These are phyloP conservation scores for Ophion slaviceki DNA, from an alignment of 2,888 invertebrate genomes.

Conservation along the genomic window DNA sequence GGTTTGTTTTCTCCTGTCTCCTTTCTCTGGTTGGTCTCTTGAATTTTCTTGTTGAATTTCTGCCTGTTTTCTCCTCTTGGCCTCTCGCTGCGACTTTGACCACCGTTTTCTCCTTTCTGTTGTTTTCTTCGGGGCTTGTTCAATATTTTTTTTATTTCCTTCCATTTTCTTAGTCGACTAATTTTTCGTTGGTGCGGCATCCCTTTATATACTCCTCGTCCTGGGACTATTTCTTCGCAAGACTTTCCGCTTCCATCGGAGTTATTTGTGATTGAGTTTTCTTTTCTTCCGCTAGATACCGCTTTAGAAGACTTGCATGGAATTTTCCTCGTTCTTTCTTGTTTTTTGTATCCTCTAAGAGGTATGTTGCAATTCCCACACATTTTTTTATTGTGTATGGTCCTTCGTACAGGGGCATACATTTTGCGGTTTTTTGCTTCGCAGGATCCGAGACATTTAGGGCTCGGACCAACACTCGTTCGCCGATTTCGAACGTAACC, in stretches of 20 bases:
- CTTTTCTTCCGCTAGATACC: background rate
- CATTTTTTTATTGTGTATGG: constrained; percentile 1
- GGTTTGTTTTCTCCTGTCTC: background rate
- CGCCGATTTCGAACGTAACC: background rate
- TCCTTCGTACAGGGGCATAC: background rate
- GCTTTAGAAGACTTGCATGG: background rate
- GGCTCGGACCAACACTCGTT: background rate
- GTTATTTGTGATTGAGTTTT: background rate
- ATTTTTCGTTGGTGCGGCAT: no score
- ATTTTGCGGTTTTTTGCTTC: background rate
- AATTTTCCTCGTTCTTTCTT: constrained; percentile 39
- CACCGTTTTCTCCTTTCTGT: no score
- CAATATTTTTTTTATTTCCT: no score
- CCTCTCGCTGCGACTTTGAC: background rate
- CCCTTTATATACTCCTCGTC: no score
- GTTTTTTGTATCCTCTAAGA: background rate
- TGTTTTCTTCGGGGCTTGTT: no score
- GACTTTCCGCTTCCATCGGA: no score
- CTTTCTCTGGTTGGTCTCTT: background rate
- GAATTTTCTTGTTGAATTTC: background rate
- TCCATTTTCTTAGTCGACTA: no score
- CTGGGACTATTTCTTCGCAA: background rate
- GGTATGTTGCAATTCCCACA: background rate
- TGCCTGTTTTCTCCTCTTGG: background rate
- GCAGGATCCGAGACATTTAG: constrained; percentile 1